A percentile compares a stretch with the other conserved stretches of the same genome.
These are phyloP conservation scores for Drosophila orosa DNA, from an alignment of 1,140 invertebrate species.

Conservation along the genomic window DNA sequence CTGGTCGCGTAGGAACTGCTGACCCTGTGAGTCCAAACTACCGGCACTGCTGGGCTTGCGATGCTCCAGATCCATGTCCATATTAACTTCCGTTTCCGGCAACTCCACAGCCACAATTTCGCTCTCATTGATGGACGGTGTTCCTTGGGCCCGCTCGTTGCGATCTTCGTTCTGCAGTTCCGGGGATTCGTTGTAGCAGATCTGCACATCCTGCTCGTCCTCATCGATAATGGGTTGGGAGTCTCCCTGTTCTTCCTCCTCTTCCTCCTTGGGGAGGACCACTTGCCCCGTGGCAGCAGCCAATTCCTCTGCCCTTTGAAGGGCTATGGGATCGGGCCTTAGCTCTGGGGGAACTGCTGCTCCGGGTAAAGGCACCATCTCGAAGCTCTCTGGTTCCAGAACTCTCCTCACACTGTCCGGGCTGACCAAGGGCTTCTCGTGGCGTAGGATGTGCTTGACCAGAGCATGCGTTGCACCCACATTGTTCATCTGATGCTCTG, in stretches of 20 bases:
- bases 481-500: slow-evolving; percentile 75
- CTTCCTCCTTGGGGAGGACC: slow-evolving; percentile 16
- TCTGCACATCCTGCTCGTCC: slow-evolving; percentile 81
- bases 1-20: slow-evolving; percentile 83
- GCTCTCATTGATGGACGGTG: slow-evolving; percentile 68
- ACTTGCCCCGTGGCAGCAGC: slow-evolving; percentile 62
- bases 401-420: slow-evolving; percentile 75
- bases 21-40: slow-evolving; percentile 75
- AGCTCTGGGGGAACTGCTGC: slow-evolving; percentile 44
- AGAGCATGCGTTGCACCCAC: slow-evolving; percentile 80
- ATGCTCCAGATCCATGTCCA: slow-evolving; percentile 30
- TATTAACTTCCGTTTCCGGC: slow-evolving; percentile 18
- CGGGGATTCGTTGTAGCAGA: slow-evolving; percentile 78
- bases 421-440: slow-evolving; percentile 79
- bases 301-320: slow-evolving; percentile 51
- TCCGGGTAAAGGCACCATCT: slow-evolving; percentile 61
- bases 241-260: slow-evolving; percentile 19
- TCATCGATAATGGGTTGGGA: slow-evolving; percentile 65
- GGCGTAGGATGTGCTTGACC: slow-evolving; percentile 80
- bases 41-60: slow-evolving; percentile 63
- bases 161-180: slow-evolving; percentile 78
- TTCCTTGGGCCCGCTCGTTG: slow-evolving; percentile 58
- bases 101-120: slow-evolving; percentile 68
- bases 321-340: slow-evolving; percentile 49
- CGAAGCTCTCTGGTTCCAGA: slow-evolving; percentile 51